These are phyloP conservation scores for Chalcosyrphus nemorum DNA, from an alignment of 2,888 invertebrate species.

Conservation along the genomic window DNA sequence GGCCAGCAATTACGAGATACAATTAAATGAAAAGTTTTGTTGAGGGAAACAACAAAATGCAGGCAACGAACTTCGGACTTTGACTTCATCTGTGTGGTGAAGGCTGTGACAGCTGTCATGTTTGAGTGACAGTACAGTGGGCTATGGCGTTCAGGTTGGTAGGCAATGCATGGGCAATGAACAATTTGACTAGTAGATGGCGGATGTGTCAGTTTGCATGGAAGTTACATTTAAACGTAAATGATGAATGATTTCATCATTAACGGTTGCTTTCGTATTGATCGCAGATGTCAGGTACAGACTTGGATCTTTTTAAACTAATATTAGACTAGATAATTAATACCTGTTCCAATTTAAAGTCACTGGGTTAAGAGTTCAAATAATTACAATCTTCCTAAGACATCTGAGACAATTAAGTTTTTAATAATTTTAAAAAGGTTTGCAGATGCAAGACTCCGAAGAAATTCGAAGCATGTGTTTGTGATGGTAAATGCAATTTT, in stretches of 20 bases:
- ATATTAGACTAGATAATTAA: no score
- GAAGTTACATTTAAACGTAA: neutral
- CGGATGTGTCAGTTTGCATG: neutral
- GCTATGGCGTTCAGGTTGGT: slow-evolving; percentile 10
- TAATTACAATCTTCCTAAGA: slow-evolving; percentile 82
- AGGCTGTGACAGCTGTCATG: slow-evolving; percentile 43
- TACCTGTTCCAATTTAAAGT: no score
- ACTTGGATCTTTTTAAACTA: no score
- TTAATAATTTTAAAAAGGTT: slow-evolving; percentile 95
- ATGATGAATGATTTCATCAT: neutral
- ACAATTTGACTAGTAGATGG: slow-evolving; percentile 24
- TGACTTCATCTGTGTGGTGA: neutral
- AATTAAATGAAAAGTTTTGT: slow-evolving; percentile 49
- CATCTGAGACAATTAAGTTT: slow-evolving; percentile 93
- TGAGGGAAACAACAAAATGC: slow-evolving; percentile 44
- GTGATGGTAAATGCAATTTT: slow-evolving; percentile 96
- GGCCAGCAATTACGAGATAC: slow-evolving; percentile 46
- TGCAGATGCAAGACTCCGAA: slow-evolving; percentile 96
- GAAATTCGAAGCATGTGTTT: slow-evolving; percentile 96
- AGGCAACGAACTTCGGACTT: slow-evolving; percentile 65
- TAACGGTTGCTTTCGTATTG: no score
- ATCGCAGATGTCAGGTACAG: no score
- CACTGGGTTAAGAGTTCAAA: slow-evolving; percentile 27
- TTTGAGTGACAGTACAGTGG: neutral
- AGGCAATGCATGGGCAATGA: neutral